Conservation (phyloP, 2,797 vertebrate genomes). For the Enteromius trimaculatus region DNA sequence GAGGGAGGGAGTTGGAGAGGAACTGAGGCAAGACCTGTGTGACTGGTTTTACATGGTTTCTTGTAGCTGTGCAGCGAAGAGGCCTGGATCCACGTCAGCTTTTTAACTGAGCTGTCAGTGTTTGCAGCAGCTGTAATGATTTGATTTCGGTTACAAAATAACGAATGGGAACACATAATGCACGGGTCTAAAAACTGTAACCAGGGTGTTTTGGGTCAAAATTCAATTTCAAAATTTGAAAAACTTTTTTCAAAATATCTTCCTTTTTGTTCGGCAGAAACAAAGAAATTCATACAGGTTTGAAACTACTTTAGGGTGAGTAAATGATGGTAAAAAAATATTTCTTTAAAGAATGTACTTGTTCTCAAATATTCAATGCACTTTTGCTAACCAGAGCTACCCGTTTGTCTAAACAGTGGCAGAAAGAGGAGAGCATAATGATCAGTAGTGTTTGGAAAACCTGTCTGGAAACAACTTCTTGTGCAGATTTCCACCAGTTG, state of each 20-base stretch:
- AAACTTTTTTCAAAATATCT: too few relatives aligned
- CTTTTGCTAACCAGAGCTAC: not conserved
- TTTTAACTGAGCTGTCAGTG: not conserved
- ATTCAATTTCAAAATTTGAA: too few relatives aligned
- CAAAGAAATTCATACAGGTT: too few relatives aligned
- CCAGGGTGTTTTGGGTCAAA: too few relatives aligned
- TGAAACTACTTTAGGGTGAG: too few relatives aligned
- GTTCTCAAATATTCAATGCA: not conserved
- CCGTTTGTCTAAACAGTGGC: not conserved
- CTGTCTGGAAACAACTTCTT: not conserved
- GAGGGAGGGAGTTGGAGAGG: constrained; percentile 1
- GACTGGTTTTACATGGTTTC: constrained; percentile 44
- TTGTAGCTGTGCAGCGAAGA: not conserved
- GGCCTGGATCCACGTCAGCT: constrained; percentile 3
- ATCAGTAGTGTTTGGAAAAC: not conserved
- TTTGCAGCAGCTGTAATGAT: not conserved
- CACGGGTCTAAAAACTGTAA: not conserved
- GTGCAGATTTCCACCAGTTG: not conserved
- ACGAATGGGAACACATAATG: not conserved
- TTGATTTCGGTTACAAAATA: not conserved
- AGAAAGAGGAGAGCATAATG: not conserved
- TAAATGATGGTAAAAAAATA: too few relatives aligned
- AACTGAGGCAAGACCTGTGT: constrained; percentile 26
- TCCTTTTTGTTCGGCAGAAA: too few relatives aligned
- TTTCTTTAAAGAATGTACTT: not conserved